A percentile compares a stretch with the other conserved stretches of the same genome.
Conservation (phyloP, 2,113 vertebrate species). For the Empidonax traillii region DNA sequence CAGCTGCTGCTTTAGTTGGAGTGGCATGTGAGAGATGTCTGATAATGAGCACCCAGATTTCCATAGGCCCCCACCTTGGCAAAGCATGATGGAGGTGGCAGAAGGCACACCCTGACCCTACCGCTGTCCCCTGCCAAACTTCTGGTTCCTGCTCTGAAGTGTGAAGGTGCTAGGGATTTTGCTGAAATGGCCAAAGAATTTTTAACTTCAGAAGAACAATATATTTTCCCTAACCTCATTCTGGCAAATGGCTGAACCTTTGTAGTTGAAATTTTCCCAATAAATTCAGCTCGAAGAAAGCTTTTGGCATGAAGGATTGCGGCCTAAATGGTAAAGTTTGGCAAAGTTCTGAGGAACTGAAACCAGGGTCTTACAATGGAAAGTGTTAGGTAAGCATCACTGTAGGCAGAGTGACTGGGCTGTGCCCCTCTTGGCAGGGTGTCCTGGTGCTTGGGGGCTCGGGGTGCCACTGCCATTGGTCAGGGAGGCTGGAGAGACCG, state of each 20-base stretch:
- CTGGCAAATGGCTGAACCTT: slow-evolving; percentile 57
- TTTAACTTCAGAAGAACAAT: slow-evolving; percentile 61
- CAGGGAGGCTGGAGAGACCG: not conserved
- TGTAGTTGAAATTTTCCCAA: slow-evolving; percentile 60
- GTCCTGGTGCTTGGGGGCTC: not conserved
- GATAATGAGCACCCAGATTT: not conserved
- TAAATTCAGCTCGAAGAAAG: slow-evolving; percentile 49
- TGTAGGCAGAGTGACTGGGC: not conserved
- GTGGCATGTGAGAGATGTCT: not conserved
- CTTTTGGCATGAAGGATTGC: slow-evolving; percentile 34
- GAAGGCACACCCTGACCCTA: not conserved
- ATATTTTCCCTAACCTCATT: slow-evolving; percentile 62
- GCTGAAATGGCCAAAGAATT: slow-evolving; percentile 36
- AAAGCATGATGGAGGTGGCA: not conserved
- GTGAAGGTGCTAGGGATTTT: slow-evolving; percentile 55
- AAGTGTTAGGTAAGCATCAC: slow-evolving; percentile 42
- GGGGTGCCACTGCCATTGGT: not conserved
- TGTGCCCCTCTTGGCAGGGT: not conserved
- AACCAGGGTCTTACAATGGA: not conserved
- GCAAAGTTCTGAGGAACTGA: slow-evolving; percentile 21
- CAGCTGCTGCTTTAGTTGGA: not conserved
- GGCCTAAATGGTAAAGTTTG: slow-evolving; percentile 62
- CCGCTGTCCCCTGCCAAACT: not conserved
- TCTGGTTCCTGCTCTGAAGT: not conserved
- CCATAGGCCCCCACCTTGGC: not conserved